These are phyloP conservation scores for Nesospiza acunhae DNA, from an alignment of 2,113 vertebrate genomes.

Conservation along the genomic window DNA sequence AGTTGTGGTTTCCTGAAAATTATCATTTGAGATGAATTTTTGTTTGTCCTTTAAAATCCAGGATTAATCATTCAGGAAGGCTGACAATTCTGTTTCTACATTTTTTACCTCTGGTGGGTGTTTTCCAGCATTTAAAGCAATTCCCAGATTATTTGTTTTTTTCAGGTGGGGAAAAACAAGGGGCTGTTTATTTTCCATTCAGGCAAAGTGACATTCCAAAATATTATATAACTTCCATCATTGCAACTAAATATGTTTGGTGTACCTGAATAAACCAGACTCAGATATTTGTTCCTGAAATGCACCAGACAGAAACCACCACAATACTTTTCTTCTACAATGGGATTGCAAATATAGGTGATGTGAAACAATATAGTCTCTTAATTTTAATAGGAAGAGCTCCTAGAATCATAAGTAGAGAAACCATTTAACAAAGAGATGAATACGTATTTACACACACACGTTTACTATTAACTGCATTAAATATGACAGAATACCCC, in stretches of 20 bases:
- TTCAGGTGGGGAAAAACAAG: not conserved
- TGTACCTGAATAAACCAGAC: not conserved
- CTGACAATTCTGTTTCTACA: not conserved
- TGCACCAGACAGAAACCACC: not conserved
- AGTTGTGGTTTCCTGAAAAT: not conserved
- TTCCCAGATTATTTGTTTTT: not conserved
- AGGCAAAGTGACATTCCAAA: not conserved
- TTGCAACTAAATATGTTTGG: not conserved
- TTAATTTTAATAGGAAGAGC: not conserved
- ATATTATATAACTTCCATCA: not conserved
- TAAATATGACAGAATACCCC: not conserved
- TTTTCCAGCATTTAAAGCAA: not conserved
- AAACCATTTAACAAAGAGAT: not conserved
- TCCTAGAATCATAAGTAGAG: not conserved
- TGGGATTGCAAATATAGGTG: not conserved
- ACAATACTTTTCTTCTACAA: not conserved
- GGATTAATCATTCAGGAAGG: not conserved
- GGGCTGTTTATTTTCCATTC: not conserved
- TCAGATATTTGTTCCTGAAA: not conserved
- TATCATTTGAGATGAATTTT: not conserved
- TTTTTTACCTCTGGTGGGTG: not conserved
- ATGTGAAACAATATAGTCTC: not conserved
- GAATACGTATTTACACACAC: not conserved
- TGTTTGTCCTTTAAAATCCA: not conserved
- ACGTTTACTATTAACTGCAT: not conserved